A percentile compares a stretch with the other conserved stretches of the same genome.
Evolutionary conservation across 2,888 invertebrate species (phyloP).

Genomic region (Lepidonotus clava): DNA sequence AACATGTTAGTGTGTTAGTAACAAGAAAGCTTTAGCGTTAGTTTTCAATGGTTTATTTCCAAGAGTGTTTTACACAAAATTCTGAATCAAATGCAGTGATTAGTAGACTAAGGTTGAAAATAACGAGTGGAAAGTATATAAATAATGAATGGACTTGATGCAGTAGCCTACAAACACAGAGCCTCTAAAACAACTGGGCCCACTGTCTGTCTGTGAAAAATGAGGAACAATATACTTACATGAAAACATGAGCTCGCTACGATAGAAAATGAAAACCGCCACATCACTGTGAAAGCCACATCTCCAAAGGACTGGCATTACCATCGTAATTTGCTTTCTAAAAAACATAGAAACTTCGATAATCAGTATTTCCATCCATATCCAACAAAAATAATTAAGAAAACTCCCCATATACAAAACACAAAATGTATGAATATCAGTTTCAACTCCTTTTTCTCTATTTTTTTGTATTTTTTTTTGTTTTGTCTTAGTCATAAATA

Average conservation of each 20-base stretch:
- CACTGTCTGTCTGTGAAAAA: constrained; percentile 46
- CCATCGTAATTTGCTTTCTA: constrained; percentile 57
- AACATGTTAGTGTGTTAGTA: constrained; percentile 27
- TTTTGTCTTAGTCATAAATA: constrained; percentile 31
- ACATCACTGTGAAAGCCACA: constrained; percentile 44
- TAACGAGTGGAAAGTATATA: constrained; percentile 52
- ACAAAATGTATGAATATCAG: constrained; percentile 68
- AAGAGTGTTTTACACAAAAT: constrained; percentile 53
- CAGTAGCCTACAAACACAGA: constrained; percentile 46
- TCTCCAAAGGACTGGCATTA: constrained; percentile 50
- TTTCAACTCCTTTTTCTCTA: constrained; percentile 31
- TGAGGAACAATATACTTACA: constrained; percentile 46
- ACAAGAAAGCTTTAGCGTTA: constrained; percentile 50
- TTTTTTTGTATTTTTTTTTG: constrained; percentile 1
- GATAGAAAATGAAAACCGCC: constrained; percentile 48
- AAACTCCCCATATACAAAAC: constrained; percentile 74
- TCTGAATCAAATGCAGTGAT: constrained; percentile 52
- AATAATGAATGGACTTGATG: constrained; percentile 44
- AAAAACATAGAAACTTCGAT: constrained; percentile 74
- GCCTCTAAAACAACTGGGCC: constrained; percentile 42
- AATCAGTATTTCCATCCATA: constrained; percentile 67
- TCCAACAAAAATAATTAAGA: constrained; percentile 72
- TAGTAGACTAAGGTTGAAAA: constrained; percentile 48
- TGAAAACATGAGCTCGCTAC: constrained; percentile 37
- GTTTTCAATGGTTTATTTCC: constrained; percentile 57